Percentiles rank a stretch among this genome's conserved stretches.
phyloP scores from a whole-genome alignment of 2,797 vertebrate species.

The Artibeus jamaicensis region DNA sequence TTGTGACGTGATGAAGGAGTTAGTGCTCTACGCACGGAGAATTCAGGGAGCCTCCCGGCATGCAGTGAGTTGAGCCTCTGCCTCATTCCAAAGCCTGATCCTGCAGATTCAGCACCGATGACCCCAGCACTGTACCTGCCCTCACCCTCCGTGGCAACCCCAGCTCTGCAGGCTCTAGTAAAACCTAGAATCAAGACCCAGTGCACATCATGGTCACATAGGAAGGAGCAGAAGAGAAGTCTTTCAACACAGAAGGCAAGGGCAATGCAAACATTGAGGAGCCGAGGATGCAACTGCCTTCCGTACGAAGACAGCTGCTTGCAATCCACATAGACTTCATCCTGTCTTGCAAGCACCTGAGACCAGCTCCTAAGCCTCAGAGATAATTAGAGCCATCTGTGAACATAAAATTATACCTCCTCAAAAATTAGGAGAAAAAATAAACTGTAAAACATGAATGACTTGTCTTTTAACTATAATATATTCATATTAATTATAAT shows the following conservation, averaged over 20 bases:
- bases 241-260: background rate
- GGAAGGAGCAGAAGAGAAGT: background rate
- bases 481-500: background rate
- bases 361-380: background rate
- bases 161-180: too few species aligned
- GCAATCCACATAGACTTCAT: background rate
- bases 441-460: background rate
- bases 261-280: background rate
- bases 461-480: background rate
- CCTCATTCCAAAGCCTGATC: background rate
- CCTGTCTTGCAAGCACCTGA: background rate
- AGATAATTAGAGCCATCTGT: background rate
- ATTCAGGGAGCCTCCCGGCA: background rate
- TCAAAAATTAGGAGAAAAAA: background rate
- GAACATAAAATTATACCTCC: background rate
- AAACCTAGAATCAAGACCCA: background rate
- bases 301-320: background rate
- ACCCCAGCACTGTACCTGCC: too few species aligned
- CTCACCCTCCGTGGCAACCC: background rate
- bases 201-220: rapidly evolving
- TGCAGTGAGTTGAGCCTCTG: too few species aligned
- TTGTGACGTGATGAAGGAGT: background rate
- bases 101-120: background rate
- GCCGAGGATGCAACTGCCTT: background rate
- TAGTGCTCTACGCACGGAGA: background rate